A percentile compares a stretch with the other conserved stretches of the same genome.
Evolutionary conservation across 2,797 vertebrate species (phyloP).

Genomic region (Eupleurogrammus muticus): DNA sequence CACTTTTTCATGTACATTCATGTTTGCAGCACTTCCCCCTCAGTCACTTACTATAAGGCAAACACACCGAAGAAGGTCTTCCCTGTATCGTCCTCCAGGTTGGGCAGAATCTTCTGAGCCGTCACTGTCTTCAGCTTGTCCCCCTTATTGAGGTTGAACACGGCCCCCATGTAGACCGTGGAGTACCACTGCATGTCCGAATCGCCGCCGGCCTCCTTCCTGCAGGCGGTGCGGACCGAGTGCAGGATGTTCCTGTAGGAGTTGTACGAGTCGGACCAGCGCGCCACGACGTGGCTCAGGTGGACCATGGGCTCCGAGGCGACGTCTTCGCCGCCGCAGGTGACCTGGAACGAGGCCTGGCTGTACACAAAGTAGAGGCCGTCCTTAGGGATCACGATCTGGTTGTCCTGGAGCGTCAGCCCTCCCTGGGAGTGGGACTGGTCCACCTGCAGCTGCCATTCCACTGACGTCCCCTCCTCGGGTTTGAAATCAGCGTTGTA

Average conservation of each 20-base stretch:
- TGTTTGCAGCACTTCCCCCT: too few relatives aligned
- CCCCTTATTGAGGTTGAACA: conserved; percentile 65
- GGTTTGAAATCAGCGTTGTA: conserved; percentile 32
- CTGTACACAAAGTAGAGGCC: conserved; percentile 86
- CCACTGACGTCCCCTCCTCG: not conserved
- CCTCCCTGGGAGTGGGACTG: conserved; percentile 71
- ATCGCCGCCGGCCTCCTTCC: not conserved
- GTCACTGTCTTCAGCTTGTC: conserved; percentile 71
- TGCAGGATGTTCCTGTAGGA: conserved; percentile 69
- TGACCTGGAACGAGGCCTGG: conserved; percentile 78
- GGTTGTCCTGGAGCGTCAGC: conserved; percentile 63
- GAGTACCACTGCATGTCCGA: conserved; percentile 46
- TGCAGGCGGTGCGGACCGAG: conserved; percentile 71
- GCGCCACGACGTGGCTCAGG: conserved; percentile 72
- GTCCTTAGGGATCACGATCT: conserved; percentile 67
- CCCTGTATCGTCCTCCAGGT: conserved; percentile 48
- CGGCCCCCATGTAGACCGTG: conserved; percentile 79
- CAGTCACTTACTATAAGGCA: conserved; percentile 61
- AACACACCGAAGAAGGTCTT: conserved; percentile 84
- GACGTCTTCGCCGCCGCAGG: conserved; percentile 33
- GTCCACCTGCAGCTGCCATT: conserved; percentile 67
- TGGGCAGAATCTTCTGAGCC: conserved; percentile 25
- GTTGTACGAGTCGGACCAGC: conserved; percentile 48
- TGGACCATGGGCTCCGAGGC: conserved; percentile 27
- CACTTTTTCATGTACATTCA: not conserved